Percentiles rank a stretch among this genome's conserved stretches.
Conservation (phyloP, 1,140 invertebrate genomes). For the Zaprionus davidi region DNA sequence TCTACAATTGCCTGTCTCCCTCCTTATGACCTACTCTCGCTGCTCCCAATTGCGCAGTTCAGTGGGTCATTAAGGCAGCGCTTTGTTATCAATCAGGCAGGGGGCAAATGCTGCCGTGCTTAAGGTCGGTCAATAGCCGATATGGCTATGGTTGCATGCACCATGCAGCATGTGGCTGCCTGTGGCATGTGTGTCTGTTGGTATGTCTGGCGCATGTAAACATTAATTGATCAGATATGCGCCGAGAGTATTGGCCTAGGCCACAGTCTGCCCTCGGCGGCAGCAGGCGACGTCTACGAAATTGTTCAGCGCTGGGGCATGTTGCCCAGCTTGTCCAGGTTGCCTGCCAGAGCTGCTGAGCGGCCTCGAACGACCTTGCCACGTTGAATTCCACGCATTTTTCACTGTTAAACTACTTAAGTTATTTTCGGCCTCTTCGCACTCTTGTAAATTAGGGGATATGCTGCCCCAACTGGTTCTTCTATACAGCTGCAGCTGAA, state of each 20-base stretch:
- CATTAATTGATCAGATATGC: slow-evolving; percentile 68
- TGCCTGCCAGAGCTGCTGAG: neutral
- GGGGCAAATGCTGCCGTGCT: slow-evolving; percentile 25
- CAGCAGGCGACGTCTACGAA: neutral
- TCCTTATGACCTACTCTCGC: neutral
- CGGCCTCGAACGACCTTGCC: slow-evolving; percentile 60
- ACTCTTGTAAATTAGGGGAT: slow-evolving; percentile 58
- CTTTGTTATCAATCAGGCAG: slow-evolving; percentile 45
- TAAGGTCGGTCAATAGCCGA: slow-evolving; percentile 56
- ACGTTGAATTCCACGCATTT: slow-evolving; percentile 63
- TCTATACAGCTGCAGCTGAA: slow-evolving; percentile 13
- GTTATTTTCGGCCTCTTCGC: slow-evolving; percentile 55
- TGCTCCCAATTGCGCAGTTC: neutral
- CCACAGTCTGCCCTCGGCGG: slow-evolving; percentile 7
- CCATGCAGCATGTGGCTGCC: slow-evolving; percentile 34
- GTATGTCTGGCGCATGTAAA: slow-evolving; percentile 56
- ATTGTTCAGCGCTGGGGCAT: neutral
- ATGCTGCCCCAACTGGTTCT: slow-evolving; percentile 53
- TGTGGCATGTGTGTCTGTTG: slow-evolving; percentile 25
- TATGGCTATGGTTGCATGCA: slow-evolving; percentile 22
- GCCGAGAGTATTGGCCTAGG: slow-evolving; percentile 36
- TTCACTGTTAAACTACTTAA: slow-evolving; percentile 63
- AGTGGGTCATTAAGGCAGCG: slow-evolving; percentile 38
- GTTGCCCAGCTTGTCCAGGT: neutral
- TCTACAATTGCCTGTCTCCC: neutral